These are phyloP conservation scores for Platypus cylindrus DNA, from an alignment of 2,888 invertebrate genomes.

Conservation along the genomic window DNA sequence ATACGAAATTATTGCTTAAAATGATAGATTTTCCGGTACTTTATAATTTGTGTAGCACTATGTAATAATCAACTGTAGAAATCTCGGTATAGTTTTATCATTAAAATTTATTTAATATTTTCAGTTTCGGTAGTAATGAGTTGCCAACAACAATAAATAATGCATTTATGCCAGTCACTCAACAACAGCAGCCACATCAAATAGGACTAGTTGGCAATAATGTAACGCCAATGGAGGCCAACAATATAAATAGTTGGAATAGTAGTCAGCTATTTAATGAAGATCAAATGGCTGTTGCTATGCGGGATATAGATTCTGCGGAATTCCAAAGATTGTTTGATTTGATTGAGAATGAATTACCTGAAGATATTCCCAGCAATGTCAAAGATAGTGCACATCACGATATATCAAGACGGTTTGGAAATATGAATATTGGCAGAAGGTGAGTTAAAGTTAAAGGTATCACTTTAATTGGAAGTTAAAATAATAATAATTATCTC, in stretches of 20 bases:
- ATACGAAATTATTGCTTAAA: too few relatives aligned
- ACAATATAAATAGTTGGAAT: conserved; percentile 11
- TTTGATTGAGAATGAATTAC: conserved; percentile 8
- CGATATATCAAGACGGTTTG: conserved; percentile 6
- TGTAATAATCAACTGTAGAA: too few relatives aligned
- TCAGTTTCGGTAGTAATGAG: conserved; percentile 13
- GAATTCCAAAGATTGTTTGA: conserved; percentile 26
- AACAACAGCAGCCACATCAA: too few relatives aligned
- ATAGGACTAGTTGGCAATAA: too few relatives aligned
- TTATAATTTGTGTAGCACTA: too few relatives aligned
- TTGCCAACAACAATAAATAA: conserved; percentile 9
- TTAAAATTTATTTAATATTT: not conserved
- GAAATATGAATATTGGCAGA: conserved; percentile 5
- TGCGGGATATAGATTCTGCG: conserved; percentile 24
- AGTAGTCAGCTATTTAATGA: conserved; percentile 4
- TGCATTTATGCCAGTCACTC: too few relatives aligned
- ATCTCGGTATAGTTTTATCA: not conserved
- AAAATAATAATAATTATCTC: too few relatives aligned
- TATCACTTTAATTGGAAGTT: too few relatives aligned
- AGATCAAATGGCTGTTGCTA: conserved; percentile 9
- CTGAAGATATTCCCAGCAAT: conserved; percentile 4
- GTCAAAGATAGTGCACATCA: conserved; percentile 7
- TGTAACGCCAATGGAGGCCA: too few relatives aligned
- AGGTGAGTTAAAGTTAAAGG: too few relatives aligned
- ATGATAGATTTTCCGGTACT: too few relatives aligned